These are phyloP conservation scores for Periparus ater DNA, from an alignment of 2,797 vertebrate genomes.

Conservation along the genomic window DNA sequence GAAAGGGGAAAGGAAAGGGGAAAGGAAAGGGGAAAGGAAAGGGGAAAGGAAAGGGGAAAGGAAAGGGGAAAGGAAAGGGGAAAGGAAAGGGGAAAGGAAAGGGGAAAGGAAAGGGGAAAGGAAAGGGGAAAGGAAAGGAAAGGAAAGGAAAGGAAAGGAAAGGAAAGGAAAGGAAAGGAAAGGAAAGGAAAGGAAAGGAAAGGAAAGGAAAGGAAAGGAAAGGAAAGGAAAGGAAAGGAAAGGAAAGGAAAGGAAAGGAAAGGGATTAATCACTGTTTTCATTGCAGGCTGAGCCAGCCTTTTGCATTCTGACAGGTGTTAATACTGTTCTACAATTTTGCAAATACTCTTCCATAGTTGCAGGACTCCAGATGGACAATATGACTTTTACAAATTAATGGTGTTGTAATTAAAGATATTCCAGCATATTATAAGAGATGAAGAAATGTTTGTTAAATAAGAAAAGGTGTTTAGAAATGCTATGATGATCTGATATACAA, in stretches of 20 bases:
- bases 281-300: conserved; percentile 24
- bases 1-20: too few relatives aligned
- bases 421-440: background rate
- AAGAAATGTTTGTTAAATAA: conserved; percentile 22
- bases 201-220: background rate
- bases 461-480: conserved; percentile 33
- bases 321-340: background rate
- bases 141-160: background rate
- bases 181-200: background rate
- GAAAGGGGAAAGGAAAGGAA: too few relatives aligned
- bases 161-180: too few relatives aligned
- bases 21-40: too few relatives aligned
- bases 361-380: conserved; percentile 25
- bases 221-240: too few relatives aligned
- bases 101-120: too few relatives aligned
- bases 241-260: background rate
- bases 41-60: too few relatives aligned
- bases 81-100: too few relatives aligned
- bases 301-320: conserved; percentile 49
- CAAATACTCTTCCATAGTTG: background rate
- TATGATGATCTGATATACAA: conserved; percentile 3
- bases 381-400: conserved; percentile 5
- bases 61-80: too few relatives aligned
- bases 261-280: background rate
- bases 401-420: conserved; percentile 28